Percentiles rank a stretch among this genome's conserved stretches.
phyloP scores from a whole-genome alignment of 2,888 invertebrate species.

The Palloptera scutellata region DNA sequence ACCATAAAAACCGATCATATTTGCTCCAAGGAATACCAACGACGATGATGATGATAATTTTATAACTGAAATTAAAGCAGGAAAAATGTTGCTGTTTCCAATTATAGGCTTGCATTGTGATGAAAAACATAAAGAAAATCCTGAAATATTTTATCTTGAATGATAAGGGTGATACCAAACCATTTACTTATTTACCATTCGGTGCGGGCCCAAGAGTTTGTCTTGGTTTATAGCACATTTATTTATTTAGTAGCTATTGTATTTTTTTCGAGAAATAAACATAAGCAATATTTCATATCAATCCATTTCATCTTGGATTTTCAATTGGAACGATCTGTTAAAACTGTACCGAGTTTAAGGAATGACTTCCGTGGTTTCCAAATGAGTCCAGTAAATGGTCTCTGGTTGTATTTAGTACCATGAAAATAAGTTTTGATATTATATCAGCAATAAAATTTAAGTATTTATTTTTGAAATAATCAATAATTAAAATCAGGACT shows the following conservation, averaged over 20 bases:
- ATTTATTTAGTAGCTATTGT: too few species aligned
- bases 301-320: constrained; percentile 45
- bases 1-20: constrained; percentile 63
- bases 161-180: constrained; percentile 63
- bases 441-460: too few species aligned
- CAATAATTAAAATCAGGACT: too few species aligned
- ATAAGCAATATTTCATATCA: too few species aligned
- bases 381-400: constrained; percentile 40
- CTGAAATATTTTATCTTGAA: constrained; percentile 68
- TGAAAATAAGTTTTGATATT: not conserved
- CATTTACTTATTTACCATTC: constrained; percentile 67
- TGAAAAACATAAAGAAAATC: constrained; percentile 66
- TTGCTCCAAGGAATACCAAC: constrained; percentile 65
- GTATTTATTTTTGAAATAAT: too few species aligned
- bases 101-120: constrained; percentile 64
- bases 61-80: constrained; percentile 65
- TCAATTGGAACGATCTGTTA: constrained; percentile 41
- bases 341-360: constrained; percentile 42
- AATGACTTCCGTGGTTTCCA: constrained; percentile 39
- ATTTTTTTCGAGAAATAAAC: too few species aligned
- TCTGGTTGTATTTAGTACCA: constrained; percentile 37
- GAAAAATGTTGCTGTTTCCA: constrained; percentile 63
- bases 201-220: constrained; percentile 70
- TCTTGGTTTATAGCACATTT: constrained; percentile 64
- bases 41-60: constrained; percentile 63